Percentiles rank a stretch among this genome's conserved stretches.
Conservation (phyloP, 2,888 invertebrate species). For the Agrotis exclamationis region DNA sequence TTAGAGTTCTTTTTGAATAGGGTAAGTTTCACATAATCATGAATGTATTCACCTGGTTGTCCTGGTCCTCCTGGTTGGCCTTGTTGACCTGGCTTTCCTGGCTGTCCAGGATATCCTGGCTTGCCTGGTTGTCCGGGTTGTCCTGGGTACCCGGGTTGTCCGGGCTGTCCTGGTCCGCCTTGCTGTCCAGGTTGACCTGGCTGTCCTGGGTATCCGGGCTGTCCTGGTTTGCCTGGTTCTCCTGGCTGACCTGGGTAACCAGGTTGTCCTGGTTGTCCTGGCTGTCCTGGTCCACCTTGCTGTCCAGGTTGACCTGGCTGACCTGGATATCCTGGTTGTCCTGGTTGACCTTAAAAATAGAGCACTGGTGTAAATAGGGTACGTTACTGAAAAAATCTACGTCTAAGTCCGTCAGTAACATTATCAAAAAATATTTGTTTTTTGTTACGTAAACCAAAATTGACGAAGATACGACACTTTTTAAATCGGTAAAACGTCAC, state of each 20-base stretch:
- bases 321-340: background rate
- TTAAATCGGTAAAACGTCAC: no score
- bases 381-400: no score
- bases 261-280: background rate
- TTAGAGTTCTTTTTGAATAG: no score
- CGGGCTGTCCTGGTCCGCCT: slow-evolving; percentile 23
- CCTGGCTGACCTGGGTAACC: background rate
- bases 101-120: slow-evolving; percentile 14
- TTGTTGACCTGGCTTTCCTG: slow-evolving; percentile 24
- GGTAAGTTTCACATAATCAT: background rate
- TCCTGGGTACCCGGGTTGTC: slow-evolving; percentile 22
- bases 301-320: background rate
- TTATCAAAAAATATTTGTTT: no score
- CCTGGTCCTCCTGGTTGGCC: slow-evolving; percentile 57
- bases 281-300: background rate
- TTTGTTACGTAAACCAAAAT: no score
- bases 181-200: slow-evolving; percentile 24
- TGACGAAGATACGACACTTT: no score
- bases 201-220: slow-evolving; percentile 16
- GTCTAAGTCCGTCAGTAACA: no score
- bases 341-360: no score
- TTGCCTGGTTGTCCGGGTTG: slow-evolving; percentile 31
- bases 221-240: background rate
- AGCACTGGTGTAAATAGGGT: no score
- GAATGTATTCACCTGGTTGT: background rate